Percentiles rank a stretch among this genome's conserved stretches.
Conservation (phyloP, 2,113 vertebrate genomes). For the Hippocampus guttulatus region DNA sequence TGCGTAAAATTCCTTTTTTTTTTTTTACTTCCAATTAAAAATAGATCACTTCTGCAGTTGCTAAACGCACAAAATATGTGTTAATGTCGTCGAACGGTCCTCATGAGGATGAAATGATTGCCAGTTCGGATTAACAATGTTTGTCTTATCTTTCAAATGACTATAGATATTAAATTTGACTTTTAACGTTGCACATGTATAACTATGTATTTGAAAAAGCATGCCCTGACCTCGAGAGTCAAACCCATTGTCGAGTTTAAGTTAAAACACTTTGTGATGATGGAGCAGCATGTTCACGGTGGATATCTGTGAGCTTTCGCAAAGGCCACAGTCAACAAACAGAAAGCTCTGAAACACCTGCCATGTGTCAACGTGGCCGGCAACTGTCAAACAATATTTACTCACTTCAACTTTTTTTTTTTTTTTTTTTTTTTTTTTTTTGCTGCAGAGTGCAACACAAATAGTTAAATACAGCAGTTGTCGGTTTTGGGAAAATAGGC, state of each 20-base stretch:
- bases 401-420: constrained; percentile 2
- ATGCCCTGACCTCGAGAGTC: not conserved
- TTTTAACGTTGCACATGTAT: not conserved
- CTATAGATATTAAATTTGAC: not conserved
- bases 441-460: not conserved
- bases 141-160: not conserved
- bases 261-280: constrained; percentile 15
- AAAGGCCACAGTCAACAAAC: constrained; percentile 31
- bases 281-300: constrained; percentile 23
- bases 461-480: not conserved
- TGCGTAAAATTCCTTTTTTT: too few species aligned
- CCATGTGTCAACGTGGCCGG: constrained; percentile 38
- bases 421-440: constrained; percentile 9
- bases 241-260: not conserved
- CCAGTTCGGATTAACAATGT: not conserved
- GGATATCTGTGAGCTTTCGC: too few species aligned
- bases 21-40: too few species aligned
- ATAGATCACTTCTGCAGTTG: too few species aligned
- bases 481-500: not conserved
- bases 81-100: too few species aligned
- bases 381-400: constrained; percentile 40
- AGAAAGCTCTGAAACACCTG: constrained; percentile 43
- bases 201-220: not conserved
- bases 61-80: too few species aligned
- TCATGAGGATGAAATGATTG: too few species aligned